Evolutionary conservation across 2,113 vertebrate genomes (phyloP).

Genomic region (Calonectris borealis): DNA sequence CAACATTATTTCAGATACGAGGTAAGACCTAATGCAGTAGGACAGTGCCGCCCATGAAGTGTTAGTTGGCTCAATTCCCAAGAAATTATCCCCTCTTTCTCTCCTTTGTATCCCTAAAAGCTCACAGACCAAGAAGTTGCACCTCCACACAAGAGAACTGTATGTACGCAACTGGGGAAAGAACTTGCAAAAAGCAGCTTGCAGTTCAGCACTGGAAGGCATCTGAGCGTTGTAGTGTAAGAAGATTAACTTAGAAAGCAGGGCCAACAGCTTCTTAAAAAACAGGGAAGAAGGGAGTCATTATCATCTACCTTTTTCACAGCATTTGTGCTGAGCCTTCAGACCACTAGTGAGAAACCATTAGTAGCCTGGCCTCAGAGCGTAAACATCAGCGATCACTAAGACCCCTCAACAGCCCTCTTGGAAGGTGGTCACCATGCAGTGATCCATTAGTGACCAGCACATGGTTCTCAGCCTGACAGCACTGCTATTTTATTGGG

Average conservation of each 20-base stretch:
- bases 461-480: background rate
- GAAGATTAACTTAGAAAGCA: background rate
- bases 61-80: background rate
- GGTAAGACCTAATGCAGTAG: background rate
- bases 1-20: background rate
- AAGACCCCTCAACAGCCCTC: background rate
- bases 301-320: background rate
- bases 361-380: background rate
- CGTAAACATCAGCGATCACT: background rate
- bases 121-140: background rate
- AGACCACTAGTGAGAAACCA: background rate
- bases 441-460: background rate
- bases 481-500: background rate
- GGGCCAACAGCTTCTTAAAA: background rate
- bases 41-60: background rate
- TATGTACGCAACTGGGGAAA: background rate
- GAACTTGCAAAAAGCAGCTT: background rate
- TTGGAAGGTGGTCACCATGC: background rate
- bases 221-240: background rate
- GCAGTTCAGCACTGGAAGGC: background rate
- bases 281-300: background rate
- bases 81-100: background rate
- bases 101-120: background rate
- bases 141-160: background rate
- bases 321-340: background rate